phyloP scores from a whole-genome alignment of 2,888 invertebrate species.

The Aleiodes leptofemur region DNA sequence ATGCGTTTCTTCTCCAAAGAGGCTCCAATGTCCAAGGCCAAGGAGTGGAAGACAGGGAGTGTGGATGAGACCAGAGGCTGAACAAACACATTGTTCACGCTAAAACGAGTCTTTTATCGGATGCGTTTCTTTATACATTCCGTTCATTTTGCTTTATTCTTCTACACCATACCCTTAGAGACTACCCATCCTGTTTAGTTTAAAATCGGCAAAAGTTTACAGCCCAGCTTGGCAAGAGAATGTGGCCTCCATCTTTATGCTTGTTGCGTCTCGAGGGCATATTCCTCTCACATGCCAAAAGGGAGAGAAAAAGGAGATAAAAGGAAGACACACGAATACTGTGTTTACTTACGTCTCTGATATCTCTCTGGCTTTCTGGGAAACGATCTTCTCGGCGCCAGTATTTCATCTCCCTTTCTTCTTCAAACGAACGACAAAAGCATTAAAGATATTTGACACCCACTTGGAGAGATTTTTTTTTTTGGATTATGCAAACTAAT shows the following conservation, averaged over 20 bases:
- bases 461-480: neutral
- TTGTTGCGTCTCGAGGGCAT: constrained; percentile 27
- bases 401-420: constrained; percentile 19
- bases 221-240: neutral
- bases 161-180: neutral
- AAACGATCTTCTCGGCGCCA: constrained; percentile 31
- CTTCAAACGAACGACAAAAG: neutral
- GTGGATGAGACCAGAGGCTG: constrained; percentile 43
- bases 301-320: constrained; percentile 16
- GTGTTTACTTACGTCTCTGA: constrained; percentile 44
- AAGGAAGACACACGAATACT: constrained; percentile 2
- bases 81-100: constrained; percentile 54
- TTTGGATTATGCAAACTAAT: constrained; percentile 4
- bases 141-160: constrained; percentile 15
- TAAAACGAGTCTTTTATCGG: constrained; percentile 49
- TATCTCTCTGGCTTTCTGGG: constrained; percentile 27
- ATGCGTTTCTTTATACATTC: constrained; percentile 23
- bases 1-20: constrained; percentile 6
- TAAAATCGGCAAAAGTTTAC: constrained; percentile 47
- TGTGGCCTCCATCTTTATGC: constrained; percentile 12
- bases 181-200: constrained; percentile 53
- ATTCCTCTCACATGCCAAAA: constrained; percentile 31
- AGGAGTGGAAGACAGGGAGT: constrained; percentile 33
- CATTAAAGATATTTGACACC: constrained; percentile 25
- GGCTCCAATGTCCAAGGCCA: constrained; percentile 26